phyloP scores from a whole-genome alignment of 2,113 vertebrate species.

The Synodontis membranacea region DNA sequence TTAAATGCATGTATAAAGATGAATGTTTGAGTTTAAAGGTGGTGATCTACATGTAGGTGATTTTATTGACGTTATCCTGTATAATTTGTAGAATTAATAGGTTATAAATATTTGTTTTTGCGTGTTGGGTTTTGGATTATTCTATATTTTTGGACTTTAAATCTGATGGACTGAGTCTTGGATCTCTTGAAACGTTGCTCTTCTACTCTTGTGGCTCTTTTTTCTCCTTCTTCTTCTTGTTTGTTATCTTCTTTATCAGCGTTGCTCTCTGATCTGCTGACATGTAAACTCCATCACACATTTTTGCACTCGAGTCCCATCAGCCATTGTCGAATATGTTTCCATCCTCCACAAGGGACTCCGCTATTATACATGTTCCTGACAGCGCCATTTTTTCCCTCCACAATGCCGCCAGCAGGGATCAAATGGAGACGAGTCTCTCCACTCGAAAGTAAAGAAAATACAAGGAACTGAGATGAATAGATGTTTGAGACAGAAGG shows the following conservation, averaged over 20 bases:
- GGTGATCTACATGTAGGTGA: background rate
- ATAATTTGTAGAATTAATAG: background rate
- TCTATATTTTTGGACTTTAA: background rate
- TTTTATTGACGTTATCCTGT: background rate
- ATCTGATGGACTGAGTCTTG: background rate
- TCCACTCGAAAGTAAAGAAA: slow-evolving; percentile 42
- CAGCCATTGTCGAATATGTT: slow-evolving; percentile 7
- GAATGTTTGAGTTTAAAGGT: background rate
- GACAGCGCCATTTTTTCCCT: slow-evolving; percentile 35
- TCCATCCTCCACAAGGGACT: slow-evolving; percentile 26
- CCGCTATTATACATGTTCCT: slow-evolving; percentile 26
- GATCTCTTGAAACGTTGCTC: slow-evolving; percentile 9
- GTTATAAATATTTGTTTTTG: background rate
- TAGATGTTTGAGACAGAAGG: slow-evolving; percentile 38
- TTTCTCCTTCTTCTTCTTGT: background rate
- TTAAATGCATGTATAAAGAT: background rate
- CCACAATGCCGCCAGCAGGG: background rate
- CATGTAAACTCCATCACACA: slow-evolving; percentile 25
- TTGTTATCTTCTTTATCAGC: slow-evolving; percentile 28
- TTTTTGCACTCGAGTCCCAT: background rate
- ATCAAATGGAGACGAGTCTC: slow-evolving; percentile 44
- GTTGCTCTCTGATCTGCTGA: background rate
- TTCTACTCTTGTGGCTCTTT: background rate
- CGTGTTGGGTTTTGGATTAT: background rate
- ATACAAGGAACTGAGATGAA: slow-evolving; percentile 40